phyloP scores from a whole-genome alignment of 1,140 invertebrate species.

The Nephila pilipes region DNA sequence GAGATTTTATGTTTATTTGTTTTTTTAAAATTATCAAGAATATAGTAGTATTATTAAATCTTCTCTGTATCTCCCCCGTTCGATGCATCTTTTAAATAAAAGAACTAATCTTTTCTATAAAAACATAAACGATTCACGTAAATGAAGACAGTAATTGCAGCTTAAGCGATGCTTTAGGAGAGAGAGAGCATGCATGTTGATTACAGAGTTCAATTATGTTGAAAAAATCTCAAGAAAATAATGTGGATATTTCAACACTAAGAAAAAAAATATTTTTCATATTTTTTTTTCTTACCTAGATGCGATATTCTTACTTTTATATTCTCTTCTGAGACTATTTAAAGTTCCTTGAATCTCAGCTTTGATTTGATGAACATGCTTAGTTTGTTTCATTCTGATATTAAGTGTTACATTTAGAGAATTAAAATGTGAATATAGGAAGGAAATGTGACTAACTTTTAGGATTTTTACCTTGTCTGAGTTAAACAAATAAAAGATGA shows the following conservation, averaged over 20 bases:
- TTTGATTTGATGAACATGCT: too few relatives aligned
- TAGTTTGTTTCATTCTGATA: too few relatives aligned
- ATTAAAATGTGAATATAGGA: too few relatives aligned
- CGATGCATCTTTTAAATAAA: constrained; percentile 6
- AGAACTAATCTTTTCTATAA: not conserved
- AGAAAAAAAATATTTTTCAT: not conserved
- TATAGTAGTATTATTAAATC: not conserved
- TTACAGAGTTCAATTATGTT: not conserved
- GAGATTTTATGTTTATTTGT: too few relatives aligned
- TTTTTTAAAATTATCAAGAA: not conserved
- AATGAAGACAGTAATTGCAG: constrained; percentile 23
- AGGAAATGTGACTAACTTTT: too few relatives aligned
- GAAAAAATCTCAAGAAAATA: not conserved
- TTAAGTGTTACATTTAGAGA: too few relatives aligned
- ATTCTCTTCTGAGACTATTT: not conserved
- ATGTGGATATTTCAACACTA: not conserved
- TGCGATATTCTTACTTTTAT: not conserved
- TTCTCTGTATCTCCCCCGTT: not conserved
- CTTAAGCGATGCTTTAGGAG: constrained; percentile 22
- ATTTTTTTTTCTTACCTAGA: not conserved
- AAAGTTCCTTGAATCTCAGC: too few relatives aligned
- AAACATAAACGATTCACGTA: constrained; percentile 26
- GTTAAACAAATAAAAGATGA: too few relatives aligned
- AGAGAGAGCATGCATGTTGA: not conserved
- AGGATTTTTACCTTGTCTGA: too few relatives aligned